Percentiles rank a stretch among this genome's conserved stretches.
Evolutionary conservation across 2,888 invertebrate genomes (phyloP).

Genomic region (Timema podura): DNA sequence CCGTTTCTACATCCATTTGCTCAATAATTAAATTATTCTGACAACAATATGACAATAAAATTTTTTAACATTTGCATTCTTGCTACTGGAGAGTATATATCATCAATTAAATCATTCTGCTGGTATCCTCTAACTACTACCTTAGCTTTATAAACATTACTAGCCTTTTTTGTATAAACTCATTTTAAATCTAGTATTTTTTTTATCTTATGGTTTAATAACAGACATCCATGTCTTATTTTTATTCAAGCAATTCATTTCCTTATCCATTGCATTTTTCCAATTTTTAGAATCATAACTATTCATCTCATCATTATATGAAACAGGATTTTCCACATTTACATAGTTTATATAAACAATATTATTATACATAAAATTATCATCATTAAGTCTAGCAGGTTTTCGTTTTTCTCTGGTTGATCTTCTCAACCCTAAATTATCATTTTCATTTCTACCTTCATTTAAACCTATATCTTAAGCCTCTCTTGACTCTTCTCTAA

Average conservation of each 20-base stretch:
- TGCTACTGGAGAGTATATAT: background rate
- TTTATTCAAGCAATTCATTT: background rate
- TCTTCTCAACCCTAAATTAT: background rate
- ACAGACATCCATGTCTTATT: background rate
- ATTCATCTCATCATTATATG: background rate
- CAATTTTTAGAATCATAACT: slow-evolving; percentile 5
- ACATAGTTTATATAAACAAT: background rate
- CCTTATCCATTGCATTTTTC: slow-evolving; percentile 3
- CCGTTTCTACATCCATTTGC: background rate
- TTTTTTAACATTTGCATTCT: background rate
- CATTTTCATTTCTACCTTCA: background rate
- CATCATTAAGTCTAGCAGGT: background rate
- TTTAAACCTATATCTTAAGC: background rate
- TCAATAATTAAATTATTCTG: slow-evolving; percentile 9
- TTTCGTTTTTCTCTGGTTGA: background rate
- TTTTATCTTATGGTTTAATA: too few relatives aligned
- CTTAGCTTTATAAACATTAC: too few relatives aligned
- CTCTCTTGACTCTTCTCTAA: background rate
- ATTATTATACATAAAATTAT: background rate
- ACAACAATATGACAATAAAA: background rate
- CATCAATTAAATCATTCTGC: too few relatives aligned
- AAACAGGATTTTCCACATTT: background rate
- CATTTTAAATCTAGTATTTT: too few relatives aligned
- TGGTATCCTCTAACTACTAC: too few relatives aligned
- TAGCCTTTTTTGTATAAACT: too few relatives aligned